Evolutionary conservation across 2,113 vertebrate genomes (phyloP).

Genomic region (Apus apus): DNA sequence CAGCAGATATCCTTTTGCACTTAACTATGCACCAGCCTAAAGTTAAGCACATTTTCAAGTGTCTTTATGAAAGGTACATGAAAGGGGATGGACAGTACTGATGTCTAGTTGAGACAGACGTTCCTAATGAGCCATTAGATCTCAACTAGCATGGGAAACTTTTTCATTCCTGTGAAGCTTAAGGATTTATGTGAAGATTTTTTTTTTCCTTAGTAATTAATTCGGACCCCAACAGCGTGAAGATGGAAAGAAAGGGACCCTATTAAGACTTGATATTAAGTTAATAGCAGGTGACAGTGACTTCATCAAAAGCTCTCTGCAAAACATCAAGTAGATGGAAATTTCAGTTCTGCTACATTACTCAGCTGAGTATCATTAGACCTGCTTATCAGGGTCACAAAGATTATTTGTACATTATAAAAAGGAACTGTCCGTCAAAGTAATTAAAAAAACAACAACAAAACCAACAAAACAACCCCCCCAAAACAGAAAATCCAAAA

Average conservation of each 20-base stretch:
- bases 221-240: conserved; percentile 78
- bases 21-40: conserved; percentile 10
- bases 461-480: no score
- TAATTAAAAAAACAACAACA: background rate
- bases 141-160: conserved; percentile 56
- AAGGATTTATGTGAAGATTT: conserved; percentile 76
- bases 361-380: conserved; percentile 81
- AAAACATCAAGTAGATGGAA: conserved; percentile 83
- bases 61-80: conserved; percentile 18
- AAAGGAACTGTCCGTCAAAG: conserved; percentile 74
- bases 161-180: conserved; percentile 67
- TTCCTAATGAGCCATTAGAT: conserved; percentile 51
- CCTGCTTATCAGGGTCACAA: conserved; percentile 83
- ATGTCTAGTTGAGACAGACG: conserved; percentile 10
- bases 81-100: background rate
- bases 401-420: conserved; percentile 84
- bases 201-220: conserved; percentile 77
- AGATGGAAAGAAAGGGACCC: conserved; percentile 80
- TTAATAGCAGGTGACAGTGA: conserved; percentile 86
- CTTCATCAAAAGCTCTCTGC: conserved; percentile 81
- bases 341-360: conserved; percentile 87
- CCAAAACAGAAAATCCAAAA: background rate
- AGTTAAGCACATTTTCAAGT: conserved; percentile 34
- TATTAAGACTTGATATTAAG: conserved; percentile 85
- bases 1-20: background rate